Percentiles rank a stretch among this genome's conserved stretches.
Conservation (phyloP, 2,113 vertebrate genomes). For the Phodopus roborovskii region DNA sequence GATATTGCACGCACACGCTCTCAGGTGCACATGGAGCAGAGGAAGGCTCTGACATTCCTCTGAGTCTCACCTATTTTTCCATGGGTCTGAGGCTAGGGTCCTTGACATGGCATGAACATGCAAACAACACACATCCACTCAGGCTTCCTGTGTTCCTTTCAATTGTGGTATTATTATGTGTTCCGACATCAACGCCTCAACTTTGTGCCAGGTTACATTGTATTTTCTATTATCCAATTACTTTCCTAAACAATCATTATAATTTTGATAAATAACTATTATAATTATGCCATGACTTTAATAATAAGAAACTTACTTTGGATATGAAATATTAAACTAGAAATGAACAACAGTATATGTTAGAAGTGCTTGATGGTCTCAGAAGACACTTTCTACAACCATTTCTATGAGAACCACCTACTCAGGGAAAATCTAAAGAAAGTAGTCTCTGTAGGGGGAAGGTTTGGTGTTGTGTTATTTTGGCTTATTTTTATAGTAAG, state of each 20-base stretch:
- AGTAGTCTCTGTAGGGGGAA: not conserved
- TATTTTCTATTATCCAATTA: conserved; percentile 14
- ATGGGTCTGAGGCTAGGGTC: not conserved
- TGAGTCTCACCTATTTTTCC: not conserved
- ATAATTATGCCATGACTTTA: not conserved
- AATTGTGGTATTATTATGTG: not conserved
- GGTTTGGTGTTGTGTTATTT: not conserved
- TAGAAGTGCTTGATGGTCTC: not conserved
- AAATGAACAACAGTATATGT: not conserved
- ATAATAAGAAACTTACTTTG: conserved; percentile 25
- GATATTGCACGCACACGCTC: not conserved
- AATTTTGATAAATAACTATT: not conserved
- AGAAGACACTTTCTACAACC: conserved; percentile 11
- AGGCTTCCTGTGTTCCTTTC: not conserved
- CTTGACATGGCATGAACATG: not conserved
- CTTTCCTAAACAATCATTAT: not conserved
- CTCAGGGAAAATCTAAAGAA: conserved; percentile 27
- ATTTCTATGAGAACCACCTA: conserved; percentile 12
- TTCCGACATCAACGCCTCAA: conserved; percentile 24
- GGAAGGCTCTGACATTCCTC: not conserved
- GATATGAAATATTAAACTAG: conserved; percentile 30
- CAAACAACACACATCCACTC: not conserved
- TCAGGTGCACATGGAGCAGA: no score
- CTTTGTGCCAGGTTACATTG: not conserved
- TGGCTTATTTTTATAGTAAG: not conserved